These are phyloP conservation scores for Meloidogyne exigua DNA, from an alignment of 1,140 invertebrate species.

Conservation along the genomic window DNA sequence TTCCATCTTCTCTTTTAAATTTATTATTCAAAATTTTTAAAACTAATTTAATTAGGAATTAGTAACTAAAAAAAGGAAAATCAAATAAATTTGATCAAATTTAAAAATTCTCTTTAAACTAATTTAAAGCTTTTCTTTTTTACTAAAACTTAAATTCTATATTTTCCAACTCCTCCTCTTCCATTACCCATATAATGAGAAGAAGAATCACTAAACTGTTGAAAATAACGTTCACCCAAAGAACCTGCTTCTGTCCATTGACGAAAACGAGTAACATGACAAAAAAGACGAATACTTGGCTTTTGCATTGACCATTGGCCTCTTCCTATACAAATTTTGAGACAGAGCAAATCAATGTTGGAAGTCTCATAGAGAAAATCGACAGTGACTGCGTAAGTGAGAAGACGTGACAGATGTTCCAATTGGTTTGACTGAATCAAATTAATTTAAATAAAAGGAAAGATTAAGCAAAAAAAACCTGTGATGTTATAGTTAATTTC, in stretches of 20 bases:
- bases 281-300: conserved; percentile 54
- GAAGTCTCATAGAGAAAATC: conserved; percentile 52
- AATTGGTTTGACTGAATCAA: conserved; percentile 56
- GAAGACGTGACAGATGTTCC: conserved; percentile 53
- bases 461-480: conserved; percentile 36
- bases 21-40: not conserved
- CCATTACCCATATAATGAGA: not conserved
- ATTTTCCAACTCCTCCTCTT: not conserved
- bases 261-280: conserved; percentile 58
- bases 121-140: not conserved
- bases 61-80: too few species aligned
- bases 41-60: not conserved
- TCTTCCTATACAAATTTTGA: conserved; percentile 46
- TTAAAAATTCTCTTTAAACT: not conserved
- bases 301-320: conserved; percentile 55
- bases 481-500: conserved; percentile 58
- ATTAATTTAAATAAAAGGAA: not conserved
- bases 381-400: conserved; percentile 55
- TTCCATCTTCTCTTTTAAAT: too few species aligned
- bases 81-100: too few species aligned
- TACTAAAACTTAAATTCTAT: not conserved
- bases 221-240: conserved; percentile 57
- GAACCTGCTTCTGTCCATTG: conserved; percentile 58
- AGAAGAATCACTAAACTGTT: conserved; percentile 48
- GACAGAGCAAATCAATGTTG: conserved; percentile 55